These are phyloP conservation scores for Etheostoma nigrum DNA, from an alignment of 2,797 vertebrate genomes.

Conservation along the genomic window DNA sequence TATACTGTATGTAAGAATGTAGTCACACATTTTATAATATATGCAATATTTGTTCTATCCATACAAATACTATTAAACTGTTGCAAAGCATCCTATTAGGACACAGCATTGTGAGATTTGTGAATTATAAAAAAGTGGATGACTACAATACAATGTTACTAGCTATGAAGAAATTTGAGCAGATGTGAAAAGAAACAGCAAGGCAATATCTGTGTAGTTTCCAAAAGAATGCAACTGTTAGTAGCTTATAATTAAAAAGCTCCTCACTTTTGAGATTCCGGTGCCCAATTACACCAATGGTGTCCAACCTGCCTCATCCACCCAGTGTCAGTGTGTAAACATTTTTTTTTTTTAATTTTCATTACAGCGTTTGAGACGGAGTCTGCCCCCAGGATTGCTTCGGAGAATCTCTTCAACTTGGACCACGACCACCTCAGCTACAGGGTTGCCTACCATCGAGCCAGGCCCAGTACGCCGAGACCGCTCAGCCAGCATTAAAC, in stretches of 20 bases:
- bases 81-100: background rate
- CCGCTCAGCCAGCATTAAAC: constrained; percentile 93
- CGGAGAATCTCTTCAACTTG: constrained; percentile 96
- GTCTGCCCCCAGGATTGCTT: constrained; percentile 92
- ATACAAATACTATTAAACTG: background rate
- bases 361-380: constrained; percentile 90
- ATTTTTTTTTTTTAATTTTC: constrained; percentile 2
- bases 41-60: background rate
- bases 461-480: constrained; percentile 93
- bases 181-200: background rate
- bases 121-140: background rate
- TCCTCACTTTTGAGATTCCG: background rate
- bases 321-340: background rate
- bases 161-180: background rate
- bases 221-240: background rate
- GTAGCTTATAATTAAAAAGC: background rate
- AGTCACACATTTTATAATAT: background rate
- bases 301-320: background rate
- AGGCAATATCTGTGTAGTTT: background rate
- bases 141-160: background rate
- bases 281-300: too few relatives aligned
- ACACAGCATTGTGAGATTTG: background rate
- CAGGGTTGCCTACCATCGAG: constrained; percentile 95
- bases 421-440: constrained; percentile 99
- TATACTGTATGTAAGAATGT: background rate